Base-by-base conservation (phyloP, 2,113 vertebrate species). In the Todiramphus saurophagus region DNA sequence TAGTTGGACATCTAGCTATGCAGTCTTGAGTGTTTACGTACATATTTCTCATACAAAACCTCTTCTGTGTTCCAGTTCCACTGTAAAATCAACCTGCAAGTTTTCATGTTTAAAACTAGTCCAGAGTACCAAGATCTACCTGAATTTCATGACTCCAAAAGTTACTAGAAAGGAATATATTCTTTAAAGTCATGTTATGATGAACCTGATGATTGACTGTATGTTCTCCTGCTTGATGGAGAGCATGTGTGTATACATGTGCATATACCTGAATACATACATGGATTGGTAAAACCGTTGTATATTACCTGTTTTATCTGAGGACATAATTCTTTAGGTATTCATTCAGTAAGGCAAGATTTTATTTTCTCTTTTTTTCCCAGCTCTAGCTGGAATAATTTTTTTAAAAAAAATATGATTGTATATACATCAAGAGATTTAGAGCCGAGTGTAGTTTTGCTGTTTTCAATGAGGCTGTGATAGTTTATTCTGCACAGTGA, bases 1-100 rank as follows among this genome's bases (percentile, higher is more conserved):
- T 51, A 73, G 24, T 24, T 91, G 59, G 66, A 46, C 14, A 46
- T 76, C 17, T 84, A 41, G 24, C 8, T 18, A 3, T 18, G 39
- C 0, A 0, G 24, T 68, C 1, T 0, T 43, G 9, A 31, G 16
- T 33, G 4, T 17, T 44, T 74, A 19, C n/a, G 2, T 37, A n/a
- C 3, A 2, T 48, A 12, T 37, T 58, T 79, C 13, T 73, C 58
- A 62, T 31, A 53, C 2, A 53, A 2, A 86, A 35, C 60, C 68
- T 58, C 28, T 87, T 12, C 41, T 16, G 6, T 31, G 28, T 27
- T 59, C 27, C 20, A 33, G 28, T 74, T 76, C 67, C 86, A 78
- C 60, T 78, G 10, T 73, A 46, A 77, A 89, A 78, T 28, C n/a
- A 68, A 60, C 33, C 28, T 78, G 20, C 33, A 50, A 44, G 48